These are phyloP conservation scores for Xyliphius kryptos DNA, from an alignment of 2,113 vertebrate genomes.

Conservation along the genomic window DNA sequence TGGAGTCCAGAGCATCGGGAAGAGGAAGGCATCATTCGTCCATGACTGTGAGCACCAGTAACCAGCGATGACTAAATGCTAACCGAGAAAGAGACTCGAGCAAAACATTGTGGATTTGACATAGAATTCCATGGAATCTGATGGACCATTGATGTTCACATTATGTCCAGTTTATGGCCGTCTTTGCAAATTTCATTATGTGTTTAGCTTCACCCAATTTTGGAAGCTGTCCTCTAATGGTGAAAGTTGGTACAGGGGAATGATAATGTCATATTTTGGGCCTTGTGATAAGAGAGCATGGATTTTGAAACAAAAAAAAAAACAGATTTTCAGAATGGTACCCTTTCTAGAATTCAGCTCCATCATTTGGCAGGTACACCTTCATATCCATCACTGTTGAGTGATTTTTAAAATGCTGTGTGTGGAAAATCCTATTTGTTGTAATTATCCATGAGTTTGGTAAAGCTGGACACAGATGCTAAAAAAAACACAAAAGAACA, in stretches of 20 bases:
- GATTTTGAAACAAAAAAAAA: slow-evolving; percentile 3
- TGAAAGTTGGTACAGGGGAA: slow-evolving; percentile 33
- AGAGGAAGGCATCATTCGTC: slow-evolving; percentile 65
- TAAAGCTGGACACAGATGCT: no score
- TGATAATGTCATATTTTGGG: slow-evolving; percentile 20
- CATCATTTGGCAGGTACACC: slow-evolving; percentile 46
- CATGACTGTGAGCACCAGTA: slow-evolving; percentile 63
- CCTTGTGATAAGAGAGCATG: slow-evolving; percentile 13
- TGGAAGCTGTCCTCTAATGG: slow-evolving; percentile 24
- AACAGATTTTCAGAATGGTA: slow-evolving; percentile 68
- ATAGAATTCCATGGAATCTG: slow-evolving; percentile 7
- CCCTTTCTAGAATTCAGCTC: slow-evolving; percentile 52
- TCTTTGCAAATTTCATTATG: slow-evolving; percentile 5
- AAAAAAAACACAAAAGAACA: no score
- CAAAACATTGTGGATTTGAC: no score
- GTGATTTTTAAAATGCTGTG: slow-evolving; percentile 12
- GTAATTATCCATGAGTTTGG: no score
- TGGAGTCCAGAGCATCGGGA: slow-evolving; percentile 62
- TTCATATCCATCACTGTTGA: no score
- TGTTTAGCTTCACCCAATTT: slow-evolving; percentile 17
- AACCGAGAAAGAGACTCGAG: slow-evolving; percentile 6
- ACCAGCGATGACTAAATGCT: slow-evolving; percentile 69
- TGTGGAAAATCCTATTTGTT: slow-evolving; percentile 8
- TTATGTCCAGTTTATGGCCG: slow-evolving; percentile 36
- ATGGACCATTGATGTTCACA: slow-evolving; percentile 29